These are phyloP conservation scores for Melanaphis sacchari DNA, from an alignment of 1,140 invertebrate genomes.

Conservation along the genomic window DNA sequence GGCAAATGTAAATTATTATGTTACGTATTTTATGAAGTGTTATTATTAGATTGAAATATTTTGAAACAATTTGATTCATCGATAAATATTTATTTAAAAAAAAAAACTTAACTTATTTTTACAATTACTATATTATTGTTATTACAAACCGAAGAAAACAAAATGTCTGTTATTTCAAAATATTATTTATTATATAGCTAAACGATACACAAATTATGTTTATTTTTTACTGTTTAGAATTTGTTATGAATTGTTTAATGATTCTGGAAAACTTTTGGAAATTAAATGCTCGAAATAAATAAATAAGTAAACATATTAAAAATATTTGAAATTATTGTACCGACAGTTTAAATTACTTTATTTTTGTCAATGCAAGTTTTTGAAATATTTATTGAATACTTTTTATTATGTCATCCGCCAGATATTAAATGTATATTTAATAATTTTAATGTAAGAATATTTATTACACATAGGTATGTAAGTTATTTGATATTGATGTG, in stretches of 20 bases:
- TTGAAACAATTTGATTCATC: background rate
- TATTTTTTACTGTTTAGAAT: background rate
- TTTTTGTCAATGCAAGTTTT: background rate
- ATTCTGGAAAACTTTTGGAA: background rate
- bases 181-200: background rate
- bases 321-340: background rate
- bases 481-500: background rate
- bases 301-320: background rate
- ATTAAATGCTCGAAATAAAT: background rate
- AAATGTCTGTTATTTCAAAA: background rate
- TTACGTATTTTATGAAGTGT: background rate
- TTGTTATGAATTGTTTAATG: background rate
- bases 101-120: background rate
- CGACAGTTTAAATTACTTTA: background rate
- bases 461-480: background rate
- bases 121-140: background rate
- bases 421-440: background rate
- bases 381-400: background rate
- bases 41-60: background rate
- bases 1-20: background rate
- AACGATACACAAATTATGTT: background rate
- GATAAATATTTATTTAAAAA: background rate
- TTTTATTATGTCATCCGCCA: background rate
- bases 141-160: background rate
- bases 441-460: background rate